phyloP scores from a whole-genome alignment of 2,113 vertebrate genomes.

The Promerops cafer region DNA sequence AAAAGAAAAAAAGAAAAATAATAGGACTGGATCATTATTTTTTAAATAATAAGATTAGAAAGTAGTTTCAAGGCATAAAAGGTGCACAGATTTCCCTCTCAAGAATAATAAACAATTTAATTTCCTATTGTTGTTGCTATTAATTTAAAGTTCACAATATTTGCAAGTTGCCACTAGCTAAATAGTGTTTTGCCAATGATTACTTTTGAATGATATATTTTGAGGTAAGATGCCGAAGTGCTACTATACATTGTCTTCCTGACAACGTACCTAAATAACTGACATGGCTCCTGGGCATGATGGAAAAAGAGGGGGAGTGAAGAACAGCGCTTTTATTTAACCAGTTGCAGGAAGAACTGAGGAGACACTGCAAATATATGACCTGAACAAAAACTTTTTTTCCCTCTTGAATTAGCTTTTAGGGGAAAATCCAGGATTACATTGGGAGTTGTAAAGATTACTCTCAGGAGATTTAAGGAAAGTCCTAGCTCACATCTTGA shows the following conservation, averaged over 20 bases:
- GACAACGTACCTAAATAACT: not conserved
- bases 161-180: constrained; percentile 63
- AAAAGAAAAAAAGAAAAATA: not conserved
- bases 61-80: constrained; percentile 66
- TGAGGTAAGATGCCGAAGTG: not conserved
- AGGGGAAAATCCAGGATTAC: not conserved
- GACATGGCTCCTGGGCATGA: not conserved
- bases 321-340: not conserved
- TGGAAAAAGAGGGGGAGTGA: not conserved
- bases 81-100: constrained; percentile 62
- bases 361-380: not conserved
- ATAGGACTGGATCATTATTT: constrained; percentile 65
- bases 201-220: constrained; percentile 50
- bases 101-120: constrained; percentile 72
- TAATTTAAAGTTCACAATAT: constrained; percentile 69
- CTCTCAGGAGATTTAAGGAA: not conserved
- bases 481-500: not conserved
- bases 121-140: constrained; percentile 64
- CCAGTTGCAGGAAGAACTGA: not conserved
- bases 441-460: not conserved
- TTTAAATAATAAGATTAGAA: constrained; percentile 74
- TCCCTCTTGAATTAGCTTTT: not conserved
- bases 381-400: not conserved
- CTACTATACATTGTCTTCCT: not conserved
- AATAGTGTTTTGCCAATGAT: constrained; percentile 59